Evolutionary conservation across 2,113 vertebrate species (phyloP), one percentile per base, ranked within the genome.

Genomic region (Eulacestoma nigropectus): DNA sequence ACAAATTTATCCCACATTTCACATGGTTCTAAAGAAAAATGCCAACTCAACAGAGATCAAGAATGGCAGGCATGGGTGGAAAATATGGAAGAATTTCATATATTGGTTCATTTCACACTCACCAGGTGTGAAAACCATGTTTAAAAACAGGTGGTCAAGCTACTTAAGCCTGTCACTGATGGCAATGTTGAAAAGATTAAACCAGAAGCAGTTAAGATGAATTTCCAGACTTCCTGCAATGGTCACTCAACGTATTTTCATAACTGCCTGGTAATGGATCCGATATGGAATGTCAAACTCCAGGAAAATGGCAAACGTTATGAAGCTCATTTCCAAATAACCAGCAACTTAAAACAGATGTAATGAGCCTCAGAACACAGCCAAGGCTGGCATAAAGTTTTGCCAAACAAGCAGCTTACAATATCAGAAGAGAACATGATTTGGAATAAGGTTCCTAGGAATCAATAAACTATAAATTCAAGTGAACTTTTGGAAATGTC

Each of bases 341-440:
- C 64, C 60, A 93, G 81, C 83, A 97, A 95, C 67, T 95, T 96
- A 89, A 73, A 97, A 69, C 69, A 97, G 75, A 96, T 73, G 53
- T 68, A 96, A 96, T 84, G 84, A 97, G 78, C 41, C 86, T 56
- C 88, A 94, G 93, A 84, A 83, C 35, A 55, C 39, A 87, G 94
- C 29, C 76, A 89, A 93, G 15, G 76, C 9, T 84, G 65, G 83
- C 93, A 91, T 68, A 37, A 56, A 55, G 93, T 81, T 73, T 32
- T 86, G 89, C 83, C 89, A 96, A 95, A 95, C 39, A 87, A 96
- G 82, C 59, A 88, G 87, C 78, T 97, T 74, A 95, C 89, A 94
- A 10, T 90, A 95, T 84, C 86, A 97, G 94, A 82, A 92, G 49
- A 14, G 29, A 95, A 84, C 29, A 84, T 8, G 84, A 75, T 89